Base-by-base conservation (phyloP, 1,140 invertebrate species). In the Drosophila lacteicornis region DNA sequence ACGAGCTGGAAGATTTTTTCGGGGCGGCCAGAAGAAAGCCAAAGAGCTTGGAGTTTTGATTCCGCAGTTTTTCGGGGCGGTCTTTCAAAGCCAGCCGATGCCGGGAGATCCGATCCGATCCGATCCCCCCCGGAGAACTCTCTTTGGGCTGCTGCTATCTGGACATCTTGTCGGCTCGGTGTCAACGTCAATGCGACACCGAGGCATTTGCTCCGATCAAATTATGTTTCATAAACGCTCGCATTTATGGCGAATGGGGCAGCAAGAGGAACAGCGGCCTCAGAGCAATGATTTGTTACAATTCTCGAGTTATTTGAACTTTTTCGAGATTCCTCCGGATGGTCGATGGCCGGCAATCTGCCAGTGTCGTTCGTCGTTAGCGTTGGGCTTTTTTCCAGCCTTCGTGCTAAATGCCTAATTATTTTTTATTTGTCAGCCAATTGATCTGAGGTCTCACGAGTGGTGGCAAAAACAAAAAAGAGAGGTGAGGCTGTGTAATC, bases 171-270 rank as follows among this genome's bases (percentile, higher is more conserved):
- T 63, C 63, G 59, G 51, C 42, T 30, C 71, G 61, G 56, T 88
- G 80, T 81, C 83, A 80, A 78, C 73, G 80, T 70, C 80, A 79
- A 67, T 67, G 80, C 80, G 83, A 80, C 83, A 88, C 49, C 59
- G 51, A 78, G 74, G 84, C 80, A 87, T 87, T 87, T 88, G 85
- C 50, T 62, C 71, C 70, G 85, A 90, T 90, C 85, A 90, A 90
- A 90, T 90, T 90, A 90, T 90, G 85, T 90, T 90, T 90, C 85
- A 90, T 90, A 90, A 90, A 90, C 81, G 85, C 79, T 90, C 80
- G 80, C 85, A 81, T 88, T 88, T 88, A 84, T 84, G 76, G 83
- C 69, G 63, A 69, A 65, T 80, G 80, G 67, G 12, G 19, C 13
- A n/a, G 42, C 55, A 27, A 36, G 43, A 46, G 15, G 30, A 45